phyloP scores from a whole-genome alignment of 2,888 invertebrate species.

The Byasa hedistus region DNA sequence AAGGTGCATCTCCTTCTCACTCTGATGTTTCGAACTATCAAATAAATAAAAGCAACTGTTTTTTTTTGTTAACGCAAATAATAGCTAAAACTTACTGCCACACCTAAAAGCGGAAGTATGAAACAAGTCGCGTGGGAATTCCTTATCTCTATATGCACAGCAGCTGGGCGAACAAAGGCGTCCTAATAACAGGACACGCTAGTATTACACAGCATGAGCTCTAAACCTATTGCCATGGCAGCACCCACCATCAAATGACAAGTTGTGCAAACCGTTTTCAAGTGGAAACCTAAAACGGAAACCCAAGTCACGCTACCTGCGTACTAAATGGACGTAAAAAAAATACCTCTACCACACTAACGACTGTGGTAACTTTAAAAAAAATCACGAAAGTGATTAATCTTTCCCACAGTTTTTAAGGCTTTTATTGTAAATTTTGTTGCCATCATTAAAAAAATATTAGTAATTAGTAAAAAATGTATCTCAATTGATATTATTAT shows the following conservation, averaged over 20 bases:
- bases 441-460: too few relatives aligned
- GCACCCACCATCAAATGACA: conserved; percentile 64
- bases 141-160: conserved; percentile 5
- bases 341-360: background rate
- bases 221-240: conserved; percentile 49
- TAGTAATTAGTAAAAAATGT: too few relatives aligned
- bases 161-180: conserved; percentile 9
- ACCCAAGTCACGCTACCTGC: conserved; percentile 64
- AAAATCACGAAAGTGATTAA: background rate
- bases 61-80: background rate
- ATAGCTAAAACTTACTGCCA: background rate
- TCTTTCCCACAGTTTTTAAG: too few relatives aligned
- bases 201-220: conserved; percentile 30
- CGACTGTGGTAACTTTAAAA: background rate
- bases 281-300: conserved; percentile 68
- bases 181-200: conserved; percentile 30
- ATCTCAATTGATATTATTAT: too few relatives aligned
- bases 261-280: conserved; percentile 69
- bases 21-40: too few relatives aligned
- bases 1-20: too few relatives aligned
- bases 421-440: too few relatives aligned
- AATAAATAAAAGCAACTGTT: too few relatives aligned
- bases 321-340: conserved; percentile 50
- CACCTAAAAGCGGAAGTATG: background rate
- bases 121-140: background rate